phyloP scores from a whole-genome alignment of 2,888 invertebrate species.

The Phaedon cochleariae region DNA sequence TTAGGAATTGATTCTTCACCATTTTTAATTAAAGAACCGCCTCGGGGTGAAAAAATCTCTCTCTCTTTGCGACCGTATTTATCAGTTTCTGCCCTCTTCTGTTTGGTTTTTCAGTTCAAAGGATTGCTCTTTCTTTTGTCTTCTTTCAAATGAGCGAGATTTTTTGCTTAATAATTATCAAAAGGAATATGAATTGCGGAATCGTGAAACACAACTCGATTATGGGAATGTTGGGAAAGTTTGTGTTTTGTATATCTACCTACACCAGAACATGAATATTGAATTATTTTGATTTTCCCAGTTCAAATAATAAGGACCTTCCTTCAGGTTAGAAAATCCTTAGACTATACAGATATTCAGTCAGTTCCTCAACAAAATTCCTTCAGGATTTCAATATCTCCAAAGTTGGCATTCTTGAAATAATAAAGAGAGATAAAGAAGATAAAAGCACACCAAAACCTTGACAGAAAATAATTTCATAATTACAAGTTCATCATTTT shows the following conservation, averaged over 20 bases:
- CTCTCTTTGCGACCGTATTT: constrained; percentile 45
- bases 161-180: constrained; percentile 44
- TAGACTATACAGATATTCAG: no score
- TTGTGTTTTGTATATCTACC: background rate
- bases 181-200: constrained; percentile 35
- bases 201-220: constrained; percentile 24
- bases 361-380: no score
- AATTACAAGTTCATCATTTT: no score
- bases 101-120: constrained; percentile 52
- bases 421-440: no score
- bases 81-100: constrained; percentile 51
- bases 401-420: no score
- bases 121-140: constrained; percentile 54
- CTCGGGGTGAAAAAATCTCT: constrained; percentile 42
- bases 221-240: constrained; percentile 6
- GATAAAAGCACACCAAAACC: no score
- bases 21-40: constrained; percentile 55
- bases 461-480: no score
- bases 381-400: no score
- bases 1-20: constrained; percentile 54
- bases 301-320: no score
- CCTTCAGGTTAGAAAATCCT: no score
- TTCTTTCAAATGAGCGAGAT: constrained; percentile 47
- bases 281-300: no score
- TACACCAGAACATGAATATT: no score